These are phyloP conservation scores for Burhinus bistriatus DNA, from an alignment of 2,113 vertebrate genomes.

Conservation along the genomic window DNA sequence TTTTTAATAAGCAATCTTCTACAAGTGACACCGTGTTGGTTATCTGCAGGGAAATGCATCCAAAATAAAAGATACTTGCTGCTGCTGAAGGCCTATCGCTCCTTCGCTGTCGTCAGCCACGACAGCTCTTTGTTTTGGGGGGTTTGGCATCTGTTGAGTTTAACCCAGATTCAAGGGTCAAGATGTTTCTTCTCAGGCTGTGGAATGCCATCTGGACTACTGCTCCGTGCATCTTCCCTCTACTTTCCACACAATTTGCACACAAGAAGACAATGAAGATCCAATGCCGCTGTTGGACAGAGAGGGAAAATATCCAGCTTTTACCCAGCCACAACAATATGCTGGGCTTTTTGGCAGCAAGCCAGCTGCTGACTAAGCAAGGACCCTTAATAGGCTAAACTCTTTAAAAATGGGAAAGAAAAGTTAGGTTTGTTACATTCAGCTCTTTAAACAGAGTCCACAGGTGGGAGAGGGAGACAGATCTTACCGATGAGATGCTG, in stretches of 20 bases:
- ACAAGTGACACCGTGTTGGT: background rate
- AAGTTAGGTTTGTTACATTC: conserved; percentile 42
- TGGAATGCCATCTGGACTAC: conserved; percentile 67
- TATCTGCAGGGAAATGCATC: background rate
- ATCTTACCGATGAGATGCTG: background rate
- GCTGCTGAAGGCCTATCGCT: background rate
- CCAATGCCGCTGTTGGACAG: conserved; percentile 4
- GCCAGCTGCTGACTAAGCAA: conserved; percentile 67
- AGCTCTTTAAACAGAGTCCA: background rate
- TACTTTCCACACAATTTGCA: conserved; percentile 28
- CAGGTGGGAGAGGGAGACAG: background rate
- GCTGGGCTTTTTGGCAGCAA: conserved; percentile 35
- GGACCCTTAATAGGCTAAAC: background rate
- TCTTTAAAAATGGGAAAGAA: conserved; percentile 22
- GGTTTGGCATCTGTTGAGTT: conserved; percentile 64
- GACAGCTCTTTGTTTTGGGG: conserved; percentile 59
- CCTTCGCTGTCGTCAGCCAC: background rate
- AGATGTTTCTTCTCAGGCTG: conserved; percentile 66
- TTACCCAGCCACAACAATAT: conserved; percentile 33
- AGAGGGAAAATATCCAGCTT: conserved; percentile 55
- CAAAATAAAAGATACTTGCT: conserved; percentile 31
- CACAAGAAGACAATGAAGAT: conserved; percentile 45
- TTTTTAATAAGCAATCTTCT: background rate
- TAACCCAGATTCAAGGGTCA: conserved; percentile 64
- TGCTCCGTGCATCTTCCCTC: conserved; percentile 8